Evolutionary conservation across 2,888 invertebrate genomes (phyloP).

Genomic region (Deilephila elpenor): DNA sequence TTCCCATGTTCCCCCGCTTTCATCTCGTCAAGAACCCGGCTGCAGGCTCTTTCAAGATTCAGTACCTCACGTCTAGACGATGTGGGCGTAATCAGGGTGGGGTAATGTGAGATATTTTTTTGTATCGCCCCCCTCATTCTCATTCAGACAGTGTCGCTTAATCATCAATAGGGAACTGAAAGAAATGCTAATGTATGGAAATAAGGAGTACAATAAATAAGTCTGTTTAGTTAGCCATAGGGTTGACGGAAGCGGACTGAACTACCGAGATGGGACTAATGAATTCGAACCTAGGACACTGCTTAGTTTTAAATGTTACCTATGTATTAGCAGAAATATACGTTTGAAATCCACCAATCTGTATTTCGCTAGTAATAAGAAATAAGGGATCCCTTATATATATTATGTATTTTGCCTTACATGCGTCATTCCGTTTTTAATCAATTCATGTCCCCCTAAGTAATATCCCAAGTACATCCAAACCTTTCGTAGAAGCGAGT

Average conservation of each 20-base stretch:
- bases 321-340: too few relatives aligned
- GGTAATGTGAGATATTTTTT: not conserved
- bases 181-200: not conserved
- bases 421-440: too few relatives aligned
- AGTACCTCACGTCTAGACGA: constrained; percentile 60
- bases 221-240: not conserved
- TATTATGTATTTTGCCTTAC: not conserved
- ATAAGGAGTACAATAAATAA: not conserved
- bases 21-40: constrained; percentile 42
- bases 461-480: not conserved
- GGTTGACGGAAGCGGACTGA: too few relatives aligned
- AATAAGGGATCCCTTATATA: too few relatives aligned
- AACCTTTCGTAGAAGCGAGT: constrained; percentile 32
- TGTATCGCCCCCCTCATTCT: not conserved
- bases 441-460: not conserved
- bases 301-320: too few relatives aligned
- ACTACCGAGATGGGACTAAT: too few relatives aligned
- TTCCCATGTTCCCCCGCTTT: constrained; percentile 45
- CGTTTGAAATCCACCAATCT: too few relatives aligned
- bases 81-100: constrained; percentile 33
- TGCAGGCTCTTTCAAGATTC: constrained; percentile 54
- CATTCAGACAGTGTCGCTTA: not conserved
- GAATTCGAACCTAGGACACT: too few relatives aligned
- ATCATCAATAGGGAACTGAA: not conserved
- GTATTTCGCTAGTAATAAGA: too few relatives aligned